These are phyloP conservation scores for Antennarius striatus DNA, from an alignment of 2,113 vertebrate species.

Conservation along the genomic window DNA sequence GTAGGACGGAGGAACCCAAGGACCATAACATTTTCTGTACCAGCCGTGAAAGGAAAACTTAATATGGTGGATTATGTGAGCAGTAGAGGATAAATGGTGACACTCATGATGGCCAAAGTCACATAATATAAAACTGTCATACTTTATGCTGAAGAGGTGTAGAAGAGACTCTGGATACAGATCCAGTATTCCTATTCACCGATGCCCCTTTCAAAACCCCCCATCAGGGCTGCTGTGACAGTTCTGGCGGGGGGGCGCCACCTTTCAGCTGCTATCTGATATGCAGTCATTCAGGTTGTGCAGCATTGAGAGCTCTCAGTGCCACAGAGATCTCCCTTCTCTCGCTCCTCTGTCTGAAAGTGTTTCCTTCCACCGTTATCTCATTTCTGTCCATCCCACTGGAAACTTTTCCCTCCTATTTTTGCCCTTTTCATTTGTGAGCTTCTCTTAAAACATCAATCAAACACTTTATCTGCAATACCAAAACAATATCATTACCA, in stretches of 20 bases:
- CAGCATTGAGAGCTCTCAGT: slow-evolving; percentile 35
- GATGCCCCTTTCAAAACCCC: neutral
- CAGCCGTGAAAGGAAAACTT: too few species aligned
- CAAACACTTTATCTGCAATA: slow-evolving; percentile 36
- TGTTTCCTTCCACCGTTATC: slow-evolving; percentile 37
- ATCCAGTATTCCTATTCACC: neutral
- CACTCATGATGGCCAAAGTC: too few species aligned
- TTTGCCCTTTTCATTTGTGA: neutral
- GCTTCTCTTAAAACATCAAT: slow-evolving; percentile 44
- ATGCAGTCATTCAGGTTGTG: slow-evolving; percentile 39
- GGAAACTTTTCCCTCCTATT: neutral
- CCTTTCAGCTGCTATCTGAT: slow-evolving; percentile 61
- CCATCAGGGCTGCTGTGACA: slow-evolving; percentile 28
- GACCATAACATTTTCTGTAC: too few species aligned
- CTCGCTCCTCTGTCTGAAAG: slow-evolving; percentile 10
- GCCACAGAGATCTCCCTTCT: slow-evolving; percentile 27
- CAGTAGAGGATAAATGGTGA: too few species aligned
- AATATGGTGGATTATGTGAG: too few species aligned
- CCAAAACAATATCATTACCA: slow-evolving; percentile 29
- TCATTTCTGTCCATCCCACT: slow-evolving; percentile 33
- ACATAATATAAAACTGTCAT: too few species aligned
- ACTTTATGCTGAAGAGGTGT: too few species aligned
- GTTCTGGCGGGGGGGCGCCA: slow-evolving; percentile 31
- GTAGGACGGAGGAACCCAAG: too few species aligned
- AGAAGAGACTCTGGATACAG: too few species aligned